These are phyloP conservation scores for Scomber scombrus DNA, from an alignment of 2,113 vertebrate genomes.

Conservation along the genomic window DNA sequence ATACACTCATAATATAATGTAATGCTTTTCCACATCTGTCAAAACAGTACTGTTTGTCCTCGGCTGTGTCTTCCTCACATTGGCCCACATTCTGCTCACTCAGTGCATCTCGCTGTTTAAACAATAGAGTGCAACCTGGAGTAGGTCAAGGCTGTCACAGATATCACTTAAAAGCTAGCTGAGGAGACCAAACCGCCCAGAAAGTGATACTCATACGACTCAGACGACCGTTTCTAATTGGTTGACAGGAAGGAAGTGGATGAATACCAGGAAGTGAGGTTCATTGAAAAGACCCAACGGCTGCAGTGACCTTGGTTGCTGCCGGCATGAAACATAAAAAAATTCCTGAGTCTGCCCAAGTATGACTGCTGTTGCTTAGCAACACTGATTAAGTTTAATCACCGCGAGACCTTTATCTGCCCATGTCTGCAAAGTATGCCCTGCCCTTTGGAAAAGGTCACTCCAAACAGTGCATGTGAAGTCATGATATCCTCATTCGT, in stretches of 20 bases:
- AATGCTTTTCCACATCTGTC: constrained; percentile 42
- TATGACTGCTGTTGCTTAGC: constrained; percentile 66
- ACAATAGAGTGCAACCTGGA: constrained; percentile 48
- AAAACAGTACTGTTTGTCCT: constrained; percentile 35
- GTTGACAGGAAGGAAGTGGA: constrained; percentile 77
- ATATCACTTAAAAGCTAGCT: constrained; percentile 36
- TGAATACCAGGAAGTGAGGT: constrained; percentile 77
- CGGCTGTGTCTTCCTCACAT: not conserved
- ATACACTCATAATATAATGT: constrained; percentile 5
- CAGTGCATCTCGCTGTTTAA: not conserved
- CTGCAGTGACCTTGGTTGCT: constrained; percentile 52
- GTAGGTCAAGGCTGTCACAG: constrained; percentile 55
- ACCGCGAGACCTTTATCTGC: constrained; percentile 60
- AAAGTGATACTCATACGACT: constrained; percentile 18
- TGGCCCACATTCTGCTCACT: constrained; percentile 26
- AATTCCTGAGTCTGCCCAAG: constrained; percentile 41
- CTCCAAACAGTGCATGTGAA: constrained; percentile 15
- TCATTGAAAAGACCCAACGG: constrained; percentile 46
- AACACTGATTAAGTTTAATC: constrained; percentile 69
- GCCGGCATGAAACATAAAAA: constrained; percentile 27
- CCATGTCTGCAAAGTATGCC: constrained; percentile 26
- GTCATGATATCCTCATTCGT: constrained; percentile 13
- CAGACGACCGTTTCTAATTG: constrained; percentile 45
- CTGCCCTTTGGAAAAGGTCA: constrained; percentile 67
- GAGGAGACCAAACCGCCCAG: constrained; percentile 7